phyloP scores from a whole-genome alignment of 2,797 vertebrate genomes.

The Garrulus glandarius region DNA sequence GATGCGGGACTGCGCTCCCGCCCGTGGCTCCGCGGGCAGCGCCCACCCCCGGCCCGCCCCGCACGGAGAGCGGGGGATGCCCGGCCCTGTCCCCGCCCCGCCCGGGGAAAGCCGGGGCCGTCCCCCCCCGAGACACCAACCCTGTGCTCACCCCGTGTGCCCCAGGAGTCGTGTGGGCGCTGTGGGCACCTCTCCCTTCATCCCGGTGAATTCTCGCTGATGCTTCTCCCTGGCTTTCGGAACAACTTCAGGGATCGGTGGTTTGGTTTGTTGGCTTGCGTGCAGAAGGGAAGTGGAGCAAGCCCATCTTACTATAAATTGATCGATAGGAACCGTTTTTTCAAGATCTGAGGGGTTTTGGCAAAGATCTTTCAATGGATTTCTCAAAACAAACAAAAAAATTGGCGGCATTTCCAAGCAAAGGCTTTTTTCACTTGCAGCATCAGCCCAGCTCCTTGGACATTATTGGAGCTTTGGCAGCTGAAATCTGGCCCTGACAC shows the following conservation, averaged over 20 bases:
- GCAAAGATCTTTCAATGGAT: background rate
- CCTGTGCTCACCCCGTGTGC: background rate
- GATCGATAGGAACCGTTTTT: background rate
- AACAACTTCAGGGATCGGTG: background rate
- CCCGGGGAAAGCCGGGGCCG: background rate
- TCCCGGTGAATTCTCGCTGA: background rate
- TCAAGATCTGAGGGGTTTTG: background rate
- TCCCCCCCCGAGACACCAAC: fast-evolving
- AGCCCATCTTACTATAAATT: background rate
- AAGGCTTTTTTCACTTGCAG: background rate
- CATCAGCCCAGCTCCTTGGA: background rate
- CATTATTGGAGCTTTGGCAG: background rate
- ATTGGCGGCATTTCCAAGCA: background rate
- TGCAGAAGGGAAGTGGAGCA: background rate
- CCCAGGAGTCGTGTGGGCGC: fast-evolving
- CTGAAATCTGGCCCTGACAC: background rate
- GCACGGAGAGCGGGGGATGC: background rate
- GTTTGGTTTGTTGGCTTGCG: no score
- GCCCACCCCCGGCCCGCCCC: background rate
- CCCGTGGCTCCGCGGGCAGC: background rate
- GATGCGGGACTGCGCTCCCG: background rate
- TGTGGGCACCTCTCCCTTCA: fast-evolving
- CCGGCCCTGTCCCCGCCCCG: background rate
- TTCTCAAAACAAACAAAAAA: background rate
- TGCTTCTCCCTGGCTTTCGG: background rate